Percentiles rank a stretch among this genome's conserved stretches.
Evolutionary conservation across 1,140 invertebrate genomes (phyloP).

Genomic region (Magallana ariakensis): DNA sequence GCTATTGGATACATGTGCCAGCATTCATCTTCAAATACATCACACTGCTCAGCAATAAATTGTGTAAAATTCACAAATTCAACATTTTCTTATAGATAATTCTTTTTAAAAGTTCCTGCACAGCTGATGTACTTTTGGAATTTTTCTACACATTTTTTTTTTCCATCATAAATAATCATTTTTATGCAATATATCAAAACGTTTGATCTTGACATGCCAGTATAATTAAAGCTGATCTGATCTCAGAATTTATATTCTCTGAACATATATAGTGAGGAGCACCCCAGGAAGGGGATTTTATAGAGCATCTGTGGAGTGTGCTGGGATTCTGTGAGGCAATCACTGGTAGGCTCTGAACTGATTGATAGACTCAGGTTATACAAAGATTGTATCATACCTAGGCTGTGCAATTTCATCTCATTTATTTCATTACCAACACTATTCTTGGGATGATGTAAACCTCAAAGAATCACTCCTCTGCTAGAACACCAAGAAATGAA

Average conservation of each 20-base stretch:
- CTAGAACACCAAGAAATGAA: background rate
- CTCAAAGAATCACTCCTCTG: background rate
- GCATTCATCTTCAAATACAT: background rate
- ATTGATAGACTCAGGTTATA: conserved; percentile 8
- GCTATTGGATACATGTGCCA: background rate
- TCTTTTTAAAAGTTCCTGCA: background rate
- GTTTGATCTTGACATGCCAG: conserved; percentile 15
- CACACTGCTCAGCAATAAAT: background rate
- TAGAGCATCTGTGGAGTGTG: background rate
- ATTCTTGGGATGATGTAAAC: background rate
- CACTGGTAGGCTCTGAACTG: background rate
- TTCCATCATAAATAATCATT: background rate
- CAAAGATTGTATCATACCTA: conserved; percentile 17
- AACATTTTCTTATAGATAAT: too few species aligned
- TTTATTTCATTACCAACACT: conserved; percentile 22
- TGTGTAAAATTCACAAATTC: background rate
- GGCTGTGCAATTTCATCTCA: conserved; percentile 18
- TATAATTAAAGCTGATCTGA: conserved; percentile 28
- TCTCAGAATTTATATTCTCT: conserved; percentile 9
- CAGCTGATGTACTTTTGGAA: background rate
- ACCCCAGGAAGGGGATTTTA: background rate
- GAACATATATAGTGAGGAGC: background rate
- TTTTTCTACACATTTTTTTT: background rate
- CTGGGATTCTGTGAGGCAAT: background rate
- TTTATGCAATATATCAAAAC: background rate